These are phyloP conservation scores for Aproaerema taeniolella DNA, from an alignment of 2,888 invertebrate species.

Conservation along the genomic window DNA sequence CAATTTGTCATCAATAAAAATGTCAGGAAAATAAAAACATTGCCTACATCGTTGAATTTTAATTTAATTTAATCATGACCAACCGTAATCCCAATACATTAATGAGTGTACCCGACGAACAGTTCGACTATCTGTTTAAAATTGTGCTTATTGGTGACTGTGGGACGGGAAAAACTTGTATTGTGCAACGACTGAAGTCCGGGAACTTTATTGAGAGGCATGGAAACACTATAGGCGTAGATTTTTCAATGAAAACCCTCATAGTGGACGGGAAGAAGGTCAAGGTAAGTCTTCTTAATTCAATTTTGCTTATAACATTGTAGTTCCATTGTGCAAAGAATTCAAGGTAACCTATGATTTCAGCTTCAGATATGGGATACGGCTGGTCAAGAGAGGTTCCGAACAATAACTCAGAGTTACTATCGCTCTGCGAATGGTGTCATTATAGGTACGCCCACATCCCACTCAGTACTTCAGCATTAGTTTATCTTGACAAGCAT, in stretches of 20 bases:
- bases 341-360: slow-evolving; percentile 21
- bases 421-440: slow-evolving; percentile 98
- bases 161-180: slow-evolving; percentile 94
- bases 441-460: slow-evolving; percentile 82
- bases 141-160: slow-evolving; percentile 95
- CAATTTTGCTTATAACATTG: slow-evolving; percentile 24
- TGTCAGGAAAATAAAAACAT: slow-evolving; percentile 39
- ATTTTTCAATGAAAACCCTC: slow-evolving; percentile 99
- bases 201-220: slow-evolving; percentile 97
- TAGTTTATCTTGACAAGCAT: neutral
- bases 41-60: slow-evolving; percentile 19
- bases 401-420: slow-evolving; percentile 98
- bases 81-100: slow-evolving; percentile 86
- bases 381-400: slow-evolving; percentile 96
- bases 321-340: slow-evolving; percentile 14
- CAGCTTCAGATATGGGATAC: slow-evolving; percentile 98
- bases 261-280: slow-evolving; percentile 95
- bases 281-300: slow-evolving; percentile 81
- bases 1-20: no score
- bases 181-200: slow-evolving; percentile 96
- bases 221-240: slow-evolving; percentile 98
- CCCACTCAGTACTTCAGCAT: neutral
- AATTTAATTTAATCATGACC: slow-evolving; percentile 76
- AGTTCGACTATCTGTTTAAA: slow-evolving; percentile 96
- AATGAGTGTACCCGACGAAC: slow-evolving; percentile 87